These are phyloP conservation scores for Dynastes hyllus DNA, from an alignment of 2,888 invertebrate genomes.

Conservation along the genomic window DNA sequence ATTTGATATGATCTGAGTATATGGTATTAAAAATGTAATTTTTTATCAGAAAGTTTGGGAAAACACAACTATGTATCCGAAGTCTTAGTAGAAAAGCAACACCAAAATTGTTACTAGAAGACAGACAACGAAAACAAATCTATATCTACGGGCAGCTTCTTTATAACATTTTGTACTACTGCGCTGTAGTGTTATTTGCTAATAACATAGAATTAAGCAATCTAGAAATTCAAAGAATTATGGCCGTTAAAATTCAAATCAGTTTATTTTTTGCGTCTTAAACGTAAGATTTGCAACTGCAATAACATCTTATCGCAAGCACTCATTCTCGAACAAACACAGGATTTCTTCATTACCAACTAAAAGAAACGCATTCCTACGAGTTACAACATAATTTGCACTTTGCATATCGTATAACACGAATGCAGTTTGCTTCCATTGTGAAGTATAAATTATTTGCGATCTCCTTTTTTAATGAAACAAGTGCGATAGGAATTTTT, in stretches of 20 bases:
- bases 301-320: conserved; percentile 1
- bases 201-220: background rate
- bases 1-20: too few species aligned
- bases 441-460: background rate
- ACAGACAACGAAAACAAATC: too few species aligned
- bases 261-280: background rate
- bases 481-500: background rate
- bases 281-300: background rate
- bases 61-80: too few species aligned
- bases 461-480: background rate
- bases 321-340: background rate
- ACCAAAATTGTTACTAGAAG: too few species aligned
- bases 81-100: too few species aligned
- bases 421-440: background rate
- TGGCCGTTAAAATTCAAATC: background rate
- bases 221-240: background rate
- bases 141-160: too few species aligned
- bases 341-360: conserved; percentile 11
- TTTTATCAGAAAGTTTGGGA: too few species aligned
- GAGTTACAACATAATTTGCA: background rate
- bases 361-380: conserved; percentile 2
- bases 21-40: too few species aligned
- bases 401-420: background rate
- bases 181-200: too few species aligned
- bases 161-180: too few species aligned